Evolutionary conservation across 2,888 invertebrate genomes (phyloP).

Genomic region (Rotaria socialis): DNA sequence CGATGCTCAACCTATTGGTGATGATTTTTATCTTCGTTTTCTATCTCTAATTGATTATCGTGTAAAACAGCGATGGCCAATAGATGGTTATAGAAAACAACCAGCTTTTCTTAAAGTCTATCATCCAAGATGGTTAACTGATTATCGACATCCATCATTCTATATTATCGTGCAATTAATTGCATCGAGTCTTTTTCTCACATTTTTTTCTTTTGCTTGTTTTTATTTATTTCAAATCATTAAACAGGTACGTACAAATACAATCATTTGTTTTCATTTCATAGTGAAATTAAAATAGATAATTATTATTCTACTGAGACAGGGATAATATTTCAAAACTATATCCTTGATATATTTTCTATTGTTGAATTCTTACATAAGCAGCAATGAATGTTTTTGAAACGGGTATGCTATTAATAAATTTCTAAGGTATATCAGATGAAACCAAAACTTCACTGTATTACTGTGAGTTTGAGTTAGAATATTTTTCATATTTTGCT

Average conservation of each 20-base stretch:
- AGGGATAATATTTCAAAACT: too few relatives aligned
- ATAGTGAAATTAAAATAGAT: too few relatives aligned
- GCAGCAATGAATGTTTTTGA: too few relatives aligned
- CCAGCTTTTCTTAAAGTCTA: conserved; percentile 31
- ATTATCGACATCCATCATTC: not conserved
- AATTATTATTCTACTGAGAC: too few relatives aligned
- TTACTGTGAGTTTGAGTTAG: too few relatives aligned
- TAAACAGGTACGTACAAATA: not conserved
- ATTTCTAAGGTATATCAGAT: too few relatives aligned
- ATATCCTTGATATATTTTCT: too few relatives aligned
- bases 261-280: too few relatives aligned
- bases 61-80: conserved; percentile 1
- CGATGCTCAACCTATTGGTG: not conserved
- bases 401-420: too few relatives aligned
- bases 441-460: too few relatives aligned
- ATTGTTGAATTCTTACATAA: too few relatives aligned
- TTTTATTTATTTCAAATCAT: not conserved
- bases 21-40: not conserved
- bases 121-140: conserved; percentile 29
- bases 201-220: not conserved
- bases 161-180: not conserved
- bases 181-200: not conserved
- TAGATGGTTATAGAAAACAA: not conserved
- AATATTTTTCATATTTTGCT: too few relatives aligned
- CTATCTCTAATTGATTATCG: conserved; percentile 7